phyloP scores from a whole-genome alignment of 37 sponge, comb jelly and placozoan genomes.

The Aphrocallistes beatrix region DNA sequence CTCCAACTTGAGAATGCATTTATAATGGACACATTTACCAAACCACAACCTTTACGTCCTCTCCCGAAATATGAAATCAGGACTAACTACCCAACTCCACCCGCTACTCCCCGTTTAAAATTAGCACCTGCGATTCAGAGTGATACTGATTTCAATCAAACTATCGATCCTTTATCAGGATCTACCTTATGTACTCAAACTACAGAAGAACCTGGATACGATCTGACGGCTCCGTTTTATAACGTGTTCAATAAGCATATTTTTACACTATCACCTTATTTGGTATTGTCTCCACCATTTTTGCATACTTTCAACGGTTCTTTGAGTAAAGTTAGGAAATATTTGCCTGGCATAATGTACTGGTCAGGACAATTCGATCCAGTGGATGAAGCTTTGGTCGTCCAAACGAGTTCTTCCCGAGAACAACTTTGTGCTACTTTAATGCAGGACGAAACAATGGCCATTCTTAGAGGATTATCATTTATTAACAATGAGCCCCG shows the following conservation, averaged over 20 bases:
- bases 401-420: neutral
- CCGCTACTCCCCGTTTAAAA: conserved; percentile 3
- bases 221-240: neutral
- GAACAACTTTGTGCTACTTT: neutral
- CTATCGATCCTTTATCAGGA: neutral
- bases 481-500: neutral
- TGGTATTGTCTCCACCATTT: conserved; percentile 43
- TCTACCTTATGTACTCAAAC: neutral
- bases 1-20: conserved; percentile 55
- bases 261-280: conserved; percentile 48
- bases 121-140: conserved; percentile 17
- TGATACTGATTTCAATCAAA: neutral
- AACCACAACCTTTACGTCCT: conserved; percentile 22
- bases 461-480: neutral
- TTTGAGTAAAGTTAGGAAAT: conserved; percentile 30
- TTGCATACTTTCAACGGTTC: conserved; percentile 27
- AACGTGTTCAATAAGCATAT: conserved; percentile 4
- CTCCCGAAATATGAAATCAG: neutral
- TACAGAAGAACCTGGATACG: neutral
- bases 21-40: conserved; percentile 45
- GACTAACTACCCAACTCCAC: neutral
- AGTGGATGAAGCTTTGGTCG: neutral
- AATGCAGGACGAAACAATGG: neutral
- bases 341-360: conserved; percentile 40
- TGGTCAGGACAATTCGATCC: conserved; percentile 56